A percentile compares a stretch with the other conserved stretches of the same genome.
Conservation (phyloP, 30 jellyfish, hydroid and myxozoan species). For the Chironex yamaguchii region DNA sequence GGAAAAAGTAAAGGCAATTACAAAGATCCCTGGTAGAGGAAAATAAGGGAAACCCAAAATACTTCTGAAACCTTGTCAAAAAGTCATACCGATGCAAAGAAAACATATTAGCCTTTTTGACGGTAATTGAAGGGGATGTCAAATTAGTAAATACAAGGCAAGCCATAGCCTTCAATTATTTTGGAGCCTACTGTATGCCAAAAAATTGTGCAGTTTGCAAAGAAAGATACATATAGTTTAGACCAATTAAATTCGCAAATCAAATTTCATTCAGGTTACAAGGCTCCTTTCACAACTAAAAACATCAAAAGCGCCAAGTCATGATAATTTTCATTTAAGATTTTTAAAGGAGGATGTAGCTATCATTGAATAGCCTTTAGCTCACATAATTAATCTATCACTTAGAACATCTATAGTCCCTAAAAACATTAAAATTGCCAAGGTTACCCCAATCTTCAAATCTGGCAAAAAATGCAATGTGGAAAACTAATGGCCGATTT, state of each 20-base stretch:
- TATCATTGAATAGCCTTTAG: conserved; percentile 36
- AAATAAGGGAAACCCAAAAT: conserved; percentile 19
- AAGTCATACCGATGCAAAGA: background rate
- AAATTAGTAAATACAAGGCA: too few relatives aligned
- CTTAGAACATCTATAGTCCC: conserved; percentile 15
- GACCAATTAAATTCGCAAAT: conserved; percentile 51
- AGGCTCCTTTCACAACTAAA: conserved; percentile 43
- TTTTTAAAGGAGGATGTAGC: conserved; percentile 47
- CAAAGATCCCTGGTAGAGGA: conserved; percentile 10
- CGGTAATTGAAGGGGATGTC: too few relatives aligned
- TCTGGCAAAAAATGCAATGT: conserved; percentile 19
- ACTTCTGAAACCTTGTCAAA: conserved; percentile 40
- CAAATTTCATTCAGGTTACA: conserved; percentile 42
- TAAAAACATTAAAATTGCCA: background rate
- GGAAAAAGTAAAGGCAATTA: conserved; percentile 22
- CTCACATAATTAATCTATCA: conserved; percentile 15
- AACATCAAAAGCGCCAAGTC: conserved; percentile 48
- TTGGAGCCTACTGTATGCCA: conserved; percentile 66
- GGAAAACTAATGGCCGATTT: conserved; percentile 60
- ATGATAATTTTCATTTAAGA: conserved; percentile 61
- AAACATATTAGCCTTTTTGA: too few relatives aligned
- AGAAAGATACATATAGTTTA: conserved; percentile 49
- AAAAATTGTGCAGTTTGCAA: conserved; percentile 62
- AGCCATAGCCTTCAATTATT: too few relatives aligned
- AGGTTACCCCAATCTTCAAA: conserved; percentile 61